Percentiles rank a stretch among this genome's conserved stretches.
phyloP scores from a whole-genome alignment of 2,888 invertebrate genomes.

The Chaitophorus viminalis region DNA sequence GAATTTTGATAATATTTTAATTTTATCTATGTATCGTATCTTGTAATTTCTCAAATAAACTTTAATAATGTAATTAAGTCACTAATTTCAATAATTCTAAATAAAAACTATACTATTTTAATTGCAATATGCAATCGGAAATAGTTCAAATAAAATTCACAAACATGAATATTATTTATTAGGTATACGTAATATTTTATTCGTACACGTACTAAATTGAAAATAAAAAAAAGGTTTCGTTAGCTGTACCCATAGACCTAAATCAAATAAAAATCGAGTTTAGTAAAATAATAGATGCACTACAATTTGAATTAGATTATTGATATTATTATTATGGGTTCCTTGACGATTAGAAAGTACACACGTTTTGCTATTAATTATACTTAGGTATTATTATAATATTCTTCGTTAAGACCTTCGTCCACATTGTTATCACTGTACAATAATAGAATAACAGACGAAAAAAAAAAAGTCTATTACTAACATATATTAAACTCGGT shows the following conservation, averaged over 20 bases:
- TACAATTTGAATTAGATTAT: conserved; percentile 1
- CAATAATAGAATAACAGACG: background rate
- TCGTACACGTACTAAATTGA: too few species aligned
- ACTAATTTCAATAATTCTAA: background rate
- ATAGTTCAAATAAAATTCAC: background rate
- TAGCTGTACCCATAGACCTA: conserved; percentile 4
- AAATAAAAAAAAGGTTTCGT: too few species aligned
- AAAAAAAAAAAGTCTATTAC: background rate
- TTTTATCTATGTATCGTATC: too few species aligned
- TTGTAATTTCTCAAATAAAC: too few species aligned
- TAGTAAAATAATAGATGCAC: background rate
- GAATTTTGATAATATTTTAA: too few species aligned
- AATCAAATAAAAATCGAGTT: conserved; percentile 22
- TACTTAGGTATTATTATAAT: background rate
- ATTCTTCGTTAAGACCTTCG: background rate
- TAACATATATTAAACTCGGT: background rate
- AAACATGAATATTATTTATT: background rate
- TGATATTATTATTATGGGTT: background rate
- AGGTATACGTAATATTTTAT: too few species aligned
- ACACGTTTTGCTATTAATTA: background rate
- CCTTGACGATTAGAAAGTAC: background rate
- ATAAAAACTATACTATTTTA: background rate
- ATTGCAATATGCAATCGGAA: background rate
- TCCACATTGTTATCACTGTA: background rate
- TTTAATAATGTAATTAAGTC: background rate